phyloP scores from a whole-genome alignment of 2,113 vertebrate genomes.

The Microcebus ravelobensis region DNA sequence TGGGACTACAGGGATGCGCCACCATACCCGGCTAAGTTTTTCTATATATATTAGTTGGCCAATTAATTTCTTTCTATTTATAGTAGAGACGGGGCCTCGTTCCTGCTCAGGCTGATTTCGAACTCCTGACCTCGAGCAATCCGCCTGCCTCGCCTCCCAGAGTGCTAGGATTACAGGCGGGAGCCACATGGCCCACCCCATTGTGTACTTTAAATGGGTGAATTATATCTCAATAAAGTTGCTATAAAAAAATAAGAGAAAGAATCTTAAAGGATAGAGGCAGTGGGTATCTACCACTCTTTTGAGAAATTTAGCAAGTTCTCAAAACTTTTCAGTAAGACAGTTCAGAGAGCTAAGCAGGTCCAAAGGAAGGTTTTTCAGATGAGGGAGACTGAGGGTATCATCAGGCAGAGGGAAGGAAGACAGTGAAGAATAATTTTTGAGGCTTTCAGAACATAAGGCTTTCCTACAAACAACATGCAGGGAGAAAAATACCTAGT shows the following conservation, averaged over 20 bases:
- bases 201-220: not conserved
- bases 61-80: too few species aligned
- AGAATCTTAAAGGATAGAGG: not conserved
- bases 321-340: not conserved
- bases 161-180: not conserved
- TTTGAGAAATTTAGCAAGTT: slow-evolving; percentile 38
- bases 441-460: not conserved
- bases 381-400: not conserved
- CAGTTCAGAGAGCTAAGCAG: not conserved
- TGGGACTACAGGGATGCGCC: too few species aligned
- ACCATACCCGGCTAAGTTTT: too few species aligned
- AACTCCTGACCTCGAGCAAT: not conserved
- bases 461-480: not conserved
- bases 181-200: too few species aligned
- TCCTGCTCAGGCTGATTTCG: not conserved
- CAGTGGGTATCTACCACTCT: not conserved
- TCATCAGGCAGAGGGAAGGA: not conserved
- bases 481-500: slow-evolving; percentile 85
- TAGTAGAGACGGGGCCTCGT: not conserved
- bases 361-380: not conserved
- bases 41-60: too few species aligned
- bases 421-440: not conserved
- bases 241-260: not conserved
- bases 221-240: not conserved
- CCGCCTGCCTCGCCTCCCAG: not conserved